Evolutionary conservation across 2,797 vertebrate genomes (phyloP).

Genomic region (Kryptolebias ocellatus): DNA sequence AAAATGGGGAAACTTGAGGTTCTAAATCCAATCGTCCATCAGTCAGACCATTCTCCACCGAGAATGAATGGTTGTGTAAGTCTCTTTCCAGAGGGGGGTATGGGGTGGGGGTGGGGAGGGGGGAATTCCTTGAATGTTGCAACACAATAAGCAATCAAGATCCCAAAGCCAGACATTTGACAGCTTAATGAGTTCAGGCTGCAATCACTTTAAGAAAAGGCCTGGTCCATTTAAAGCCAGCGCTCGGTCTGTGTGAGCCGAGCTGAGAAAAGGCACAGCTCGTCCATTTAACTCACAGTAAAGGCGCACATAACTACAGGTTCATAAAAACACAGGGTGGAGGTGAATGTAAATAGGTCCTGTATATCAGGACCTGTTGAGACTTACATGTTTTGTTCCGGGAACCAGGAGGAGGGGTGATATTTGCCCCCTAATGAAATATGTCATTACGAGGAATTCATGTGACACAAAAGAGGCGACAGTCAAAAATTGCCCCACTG

Average conservation of each 20-base stretch:
- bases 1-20: slow-evolving; percentile 24
- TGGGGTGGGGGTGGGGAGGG: slow-evolving; percentile 39
- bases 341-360: slow-evolving; percentile 87
- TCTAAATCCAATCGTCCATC: slow-evolving; percentile 19
- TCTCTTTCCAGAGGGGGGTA: slow-evolving; percentile 35
- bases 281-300: slow-evolving; percentile 75
- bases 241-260: slow-evolving; percentile 35
- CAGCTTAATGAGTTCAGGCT: slow-evolving; percentile 78
- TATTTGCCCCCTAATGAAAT: slow-evolving; percentile 99
- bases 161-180: slow-evolving; percentile 74
- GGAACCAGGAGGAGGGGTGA: slow-evolving; percentile 82
- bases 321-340: slow-evolving; percentile 67
- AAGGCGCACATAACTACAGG: slow-evolving; percentile 70
- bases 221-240: slow-evolving; percentile 61
- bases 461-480: slow-evolving; percentile 96
- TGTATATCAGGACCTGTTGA: slow-evolving; percentile 89
- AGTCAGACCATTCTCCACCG: slow-evolving; percentile 28
- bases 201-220: slow-evolving; percentile 75
- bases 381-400: slow-evolving; percentile 88
- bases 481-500: slow-evolving; percentile 99
- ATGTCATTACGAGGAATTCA: slow-evolving; percentile 99
- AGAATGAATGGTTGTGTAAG: slow-evolving; percentile 34
- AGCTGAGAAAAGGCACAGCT: slow-evolving; percentile 65
- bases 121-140: slow-evolving; percentile 75
- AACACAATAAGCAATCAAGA: slow-evolving; percentile 79